Base-by-base conservation (phyloP, 92 coral and sea anemone genomes). In the Palythoa grandis region DNA sequence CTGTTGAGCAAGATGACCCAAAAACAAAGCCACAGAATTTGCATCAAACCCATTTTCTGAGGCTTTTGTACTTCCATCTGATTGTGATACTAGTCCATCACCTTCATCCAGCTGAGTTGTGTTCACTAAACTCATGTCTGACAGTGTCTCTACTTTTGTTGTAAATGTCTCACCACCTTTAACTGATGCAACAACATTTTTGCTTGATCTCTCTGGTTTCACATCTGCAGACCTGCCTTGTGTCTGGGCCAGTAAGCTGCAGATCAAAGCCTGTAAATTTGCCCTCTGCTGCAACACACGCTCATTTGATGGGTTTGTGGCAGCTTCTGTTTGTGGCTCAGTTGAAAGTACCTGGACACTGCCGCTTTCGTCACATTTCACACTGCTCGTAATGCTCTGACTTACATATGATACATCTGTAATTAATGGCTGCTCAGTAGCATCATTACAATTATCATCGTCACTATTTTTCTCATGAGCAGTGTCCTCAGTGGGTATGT, bases 1-100 rank as follows among this genome's bases (percentile, higher is more conserved):
- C 70, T 93, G 93, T 52, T 94, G 98, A 22, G 98, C 98, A 74
- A 94, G 89, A 73, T 94, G 94, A 10, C 98, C 98, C 86, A 94
- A 86, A 75, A 94, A 94, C 89, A 94, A 66, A 35, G 98, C 98
- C 9, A 94, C 98, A n/a, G 98, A 92, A 67, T 94, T 94, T 3
- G 98, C 98, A 87, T 94, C 98, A 87, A 82, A 92, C 13, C 86
- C 74, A 69, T 84, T 90, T 22, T 90, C 94, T 22, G 93, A 63
- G 24, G 84, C 65, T 58, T 74, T 77, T 13, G 75, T 14, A 43
- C 76, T 61, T 16, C 56, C 93, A 22, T 86, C 82, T 35, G 76
- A 71, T 39, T 74, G 78, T 15, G 54, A n/a, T 3, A 54, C 78
- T 48, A 73, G 69, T 54, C 65, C 77, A 19, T 63, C 86, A 15